A percentile compares a stretch with the other conserved stretches of the same genome.
These are phyloP conservation scores for Oxyscelio sp. DNA, from an alignment of 2,888 invertebrate genomes.

Conservation along the genomic window DNA sequence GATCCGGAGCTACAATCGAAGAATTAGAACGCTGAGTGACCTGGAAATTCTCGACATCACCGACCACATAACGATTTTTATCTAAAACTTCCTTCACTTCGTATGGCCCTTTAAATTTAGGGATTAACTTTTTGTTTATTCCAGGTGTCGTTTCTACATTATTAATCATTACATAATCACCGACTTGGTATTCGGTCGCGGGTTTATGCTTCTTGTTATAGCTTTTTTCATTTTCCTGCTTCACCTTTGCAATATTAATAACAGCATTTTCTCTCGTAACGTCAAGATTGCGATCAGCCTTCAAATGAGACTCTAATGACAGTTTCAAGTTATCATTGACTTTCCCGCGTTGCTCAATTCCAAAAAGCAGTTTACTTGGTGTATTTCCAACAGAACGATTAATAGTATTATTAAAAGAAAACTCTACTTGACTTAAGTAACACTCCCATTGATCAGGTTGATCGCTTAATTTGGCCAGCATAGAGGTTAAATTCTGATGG, in stretches of 20 bases:
- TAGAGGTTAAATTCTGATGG: slow-evolving; percentile 76
- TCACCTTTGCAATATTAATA: neutral
- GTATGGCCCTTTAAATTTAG: slow-evolving; percentile 73
- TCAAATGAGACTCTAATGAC: neutral
- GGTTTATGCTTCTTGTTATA: neutral
- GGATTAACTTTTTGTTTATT: slow-evolving; percentile 49
- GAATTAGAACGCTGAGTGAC: neutral
- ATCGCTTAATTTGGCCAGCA: slow-evolving; percentile 76
- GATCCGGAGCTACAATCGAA: neutral
- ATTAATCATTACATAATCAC: slow-evolving; percentile 2
- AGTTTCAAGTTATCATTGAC: slow-evolving; percentile 17
- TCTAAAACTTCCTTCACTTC: neutral
- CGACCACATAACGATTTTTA: neutral
- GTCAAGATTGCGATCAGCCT: slow-evolving; percentile 18
- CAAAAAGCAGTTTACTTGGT: slow-evolving; percentile 80
- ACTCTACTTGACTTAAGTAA: slow-evolving; percentile 74
- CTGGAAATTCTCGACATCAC: neutral
- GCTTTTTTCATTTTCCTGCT: neutral
- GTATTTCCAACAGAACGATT: slow-evolving; percentile 77
- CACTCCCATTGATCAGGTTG: slow-evolving; percentile 73
- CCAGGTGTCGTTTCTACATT: neutral
- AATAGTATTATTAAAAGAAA: slow-evolving; percentile 78
- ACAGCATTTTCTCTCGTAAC: neutral
- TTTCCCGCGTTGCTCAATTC: slow-evolving; percentile 74
- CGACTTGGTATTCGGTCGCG: neutral